These are phyloP conservation scores for Noctua fimbriata DNA, from an alignment of 2,888 invertebrate genomes.

Conservation along the genomic window DNA sequence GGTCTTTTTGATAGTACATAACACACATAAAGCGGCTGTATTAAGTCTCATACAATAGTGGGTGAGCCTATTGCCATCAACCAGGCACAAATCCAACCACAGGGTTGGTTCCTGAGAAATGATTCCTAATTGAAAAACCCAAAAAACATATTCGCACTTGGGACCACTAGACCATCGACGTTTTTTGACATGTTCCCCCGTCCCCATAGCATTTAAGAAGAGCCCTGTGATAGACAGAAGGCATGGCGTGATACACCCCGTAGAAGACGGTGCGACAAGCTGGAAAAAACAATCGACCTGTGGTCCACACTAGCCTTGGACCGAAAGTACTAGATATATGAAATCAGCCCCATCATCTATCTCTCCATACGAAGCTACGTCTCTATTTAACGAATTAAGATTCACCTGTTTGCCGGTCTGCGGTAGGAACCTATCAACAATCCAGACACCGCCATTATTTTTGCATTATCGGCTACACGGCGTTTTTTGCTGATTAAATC, in stretches of 20 bases:
- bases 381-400: background rate
- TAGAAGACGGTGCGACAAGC: background rate
- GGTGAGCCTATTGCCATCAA: background rate
- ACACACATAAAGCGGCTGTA: too few species aligned
- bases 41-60: too few species aligned
- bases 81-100: background rate
- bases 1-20: background rate
- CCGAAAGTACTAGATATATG: background rate
- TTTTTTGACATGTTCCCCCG: background rate
- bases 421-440: background rate
- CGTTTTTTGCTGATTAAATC: slow-evolving; percentile 8
- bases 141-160: too few species aligned
- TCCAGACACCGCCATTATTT: background rate
- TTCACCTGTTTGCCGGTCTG: background rate
- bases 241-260: too few species aligned
- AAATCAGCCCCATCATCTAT: background rate
- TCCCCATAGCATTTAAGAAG: background rate
- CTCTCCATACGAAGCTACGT: background rate
- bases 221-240: background rate
- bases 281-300: background rate
- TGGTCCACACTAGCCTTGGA: background rate
- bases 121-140: too few species aligned
- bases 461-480: background rate
- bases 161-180: background rate
- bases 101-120: too few species aligned